Evolutionary conservation across 64 coral and sea anemone species (phyloP).

Genomic region (Montipora sp.): DNA sequence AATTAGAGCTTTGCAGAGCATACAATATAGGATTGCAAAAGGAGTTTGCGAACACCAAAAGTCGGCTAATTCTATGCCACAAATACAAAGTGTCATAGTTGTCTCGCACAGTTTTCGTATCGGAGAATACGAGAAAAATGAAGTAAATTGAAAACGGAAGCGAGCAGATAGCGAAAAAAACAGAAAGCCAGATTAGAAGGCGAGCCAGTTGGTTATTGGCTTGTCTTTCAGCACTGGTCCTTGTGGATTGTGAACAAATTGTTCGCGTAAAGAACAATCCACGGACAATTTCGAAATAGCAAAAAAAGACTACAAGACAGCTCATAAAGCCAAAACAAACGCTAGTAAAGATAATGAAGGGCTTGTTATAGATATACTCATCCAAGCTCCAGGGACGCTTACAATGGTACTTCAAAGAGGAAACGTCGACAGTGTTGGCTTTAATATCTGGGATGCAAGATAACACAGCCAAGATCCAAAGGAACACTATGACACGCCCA

Average conservation of each 20-base stretch:
- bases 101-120: background rate
- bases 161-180: conserved; percentile 34
- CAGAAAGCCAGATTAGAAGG: conserved; percentile 18
- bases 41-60: conserved; percentile 44
- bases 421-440: conserved; percentile 1
- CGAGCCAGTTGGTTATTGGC: conserved; percentile 38
- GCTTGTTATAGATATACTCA: conserved; percentile 22
- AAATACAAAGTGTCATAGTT: conserved; percentile 10
- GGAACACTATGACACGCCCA: background rate
- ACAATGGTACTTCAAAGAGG: background rate
- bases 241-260: conserved; percentile 29
- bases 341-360: conserved; percentile 36
- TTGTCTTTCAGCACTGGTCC: background rate
- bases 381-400: conserved; percentile 43
- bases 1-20: conserved; percentile 40
- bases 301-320: conserved; percentile 22
- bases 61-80: conserved; percentile 1
- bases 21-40: conserved; percentile 51
- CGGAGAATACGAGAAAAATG: background rate
- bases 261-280: conserved; percentile 56
- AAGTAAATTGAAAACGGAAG: conserved; percentile 30
- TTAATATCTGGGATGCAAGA: conserved; percentile 38
- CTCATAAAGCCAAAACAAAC: conserved; percentile 17
- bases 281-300: conserved; percentile 48
- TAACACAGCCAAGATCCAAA: conserved; percentile 26